phyloP scores from a whole-genome alignment of 2,888 invertebrate genomes.

The Caenorhabditis sulstoni region DNA sequence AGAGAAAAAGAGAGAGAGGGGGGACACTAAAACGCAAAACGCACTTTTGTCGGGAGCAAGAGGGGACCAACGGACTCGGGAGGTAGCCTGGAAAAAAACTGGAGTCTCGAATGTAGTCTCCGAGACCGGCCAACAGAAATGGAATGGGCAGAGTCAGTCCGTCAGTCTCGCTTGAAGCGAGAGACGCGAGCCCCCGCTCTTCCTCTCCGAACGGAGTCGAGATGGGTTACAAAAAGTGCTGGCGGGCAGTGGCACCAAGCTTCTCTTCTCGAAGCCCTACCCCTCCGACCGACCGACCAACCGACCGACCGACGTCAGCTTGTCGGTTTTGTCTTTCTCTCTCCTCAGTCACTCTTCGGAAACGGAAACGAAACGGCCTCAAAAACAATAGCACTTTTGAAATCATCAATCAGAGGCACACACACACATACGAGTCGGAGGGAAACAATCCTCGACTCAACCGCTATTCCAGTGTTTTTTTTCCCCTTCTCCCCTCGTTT shows the following conservation, averaged over 20 bases:
- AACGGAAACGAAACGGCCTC: slow-evolving; percentile 14
- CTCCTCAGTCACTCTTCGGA: too few relatives aligned
- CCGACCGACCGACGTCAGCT: slow-evolving; percentile 2
- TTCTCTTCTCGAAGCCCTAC: slow-evolving; percentile 2
- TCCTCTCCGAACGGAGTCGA: slow-evolving; percentile 30
- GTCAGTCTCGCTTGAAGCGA: too few relatives aligned
- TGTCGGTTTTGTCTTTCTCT: slow-evolving; percentile 37
- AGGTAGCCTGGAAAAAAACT: too few relatives aligned
- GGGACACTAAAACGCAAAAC: slow-evolving; percentile 54
- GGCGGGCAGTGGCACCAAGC: background rate
- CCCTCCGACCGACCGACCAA: slow-evolving; percentile 5
- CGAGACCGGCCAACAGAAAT: slow-evolving; percentile 19
- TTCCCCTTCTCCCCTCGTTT: too few relatives aligned
- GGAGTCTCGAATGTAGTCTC: too few relatives aligned
- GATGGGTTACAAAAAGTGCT: slow-evolving; percentile 49
- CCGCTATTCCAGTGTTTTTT: slow-evolving; percentile 1
- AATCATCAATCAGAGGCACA: slow-evolving; percentile 22
- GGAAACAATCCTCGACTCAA: background rate
- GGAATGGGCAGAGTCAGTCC: slow-evolving; percentile 18
- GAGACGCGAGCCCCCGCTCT: background rate
- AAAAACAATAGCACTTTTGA: slow-evolving; percentile 29
- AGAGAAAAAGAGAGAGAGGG: too few relatives aligned
- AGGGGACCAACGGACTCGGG: slow-evolving; percentile 16
- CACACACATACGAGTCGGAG: too few relatives aligned
- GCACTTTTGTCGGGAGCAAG: slow-evolving; percentile 36